These are phyloP conservation scores for Ariopsis seemanni DNA, from an alignment of 2,113 vertebrate genomes.

Conservation along the genomic window DNA sequence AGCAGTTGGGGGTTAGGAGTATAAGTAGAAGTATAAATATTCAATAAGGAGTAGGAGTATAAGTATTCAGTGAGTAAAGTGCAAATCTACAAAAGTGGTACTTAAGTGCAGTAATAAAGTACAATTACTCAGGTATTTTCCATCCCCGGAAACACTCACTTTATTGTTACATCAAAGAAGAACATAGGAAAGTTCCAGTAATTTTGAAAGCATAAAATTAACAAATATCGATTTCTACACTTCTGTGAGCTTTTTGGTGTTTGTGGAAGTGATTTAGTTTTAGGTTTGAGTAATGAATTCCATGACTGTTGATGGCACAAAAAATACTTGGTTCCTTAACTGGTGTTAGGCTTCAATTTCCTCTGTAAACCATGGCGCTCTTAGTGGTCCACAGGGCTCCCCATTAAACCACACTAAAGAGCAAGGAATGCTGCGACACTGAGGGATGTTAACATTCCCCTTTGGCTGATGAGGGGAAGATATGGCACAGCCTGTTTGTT, in stretches of 20 bases:
- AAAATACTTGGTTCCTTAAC: constrained; percentile 34
- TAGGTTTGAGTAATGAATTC: constrained; percentile 22
- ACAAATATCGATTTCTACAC: neutral
- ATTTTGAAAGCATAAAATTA: neutral
- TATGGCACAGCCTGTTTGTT: constrained; percentile 42
- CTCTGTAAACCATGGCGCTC: constrained; percentile 39
- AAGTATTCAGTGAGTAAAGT: neutral
- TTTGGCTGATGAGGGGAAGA: constrained; percentile 40
- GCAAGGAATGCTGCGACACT: constrained; percentile 40
- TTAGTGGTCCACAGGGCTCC: constrained; percentile 34
- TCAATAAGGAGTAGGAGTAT: neutral
- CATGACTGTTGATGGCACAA: constrained; percentile 28
- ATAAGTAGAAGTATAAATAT: no score
- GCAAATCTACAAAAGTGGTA: neutral
- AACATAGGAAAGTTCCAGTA: neutral
- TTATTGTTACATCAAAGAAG: neutral
- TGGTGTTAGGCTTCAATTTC: constrained; percentile 46
- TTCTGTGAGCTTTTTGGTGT: constrained; percentile 27
- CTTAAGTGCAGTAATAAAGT: neutral
- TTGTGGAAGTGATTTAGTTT: constrained; percentile 22
- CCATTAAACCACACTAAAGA: constrained; percentile 49
- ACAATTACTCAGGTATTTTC: neutral
- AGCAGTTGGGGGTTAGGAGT: no score
- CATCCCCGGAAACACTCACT: neutral
- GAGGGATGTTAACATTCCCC: constrained; percentile 42